Percentiles rank a stretch among this genome's conserved stretches.
Evolutionary conservation across 2,888 invertebrate genomes (phyloP).

Genomic region (Nemotelus pantherinus): DNA sequence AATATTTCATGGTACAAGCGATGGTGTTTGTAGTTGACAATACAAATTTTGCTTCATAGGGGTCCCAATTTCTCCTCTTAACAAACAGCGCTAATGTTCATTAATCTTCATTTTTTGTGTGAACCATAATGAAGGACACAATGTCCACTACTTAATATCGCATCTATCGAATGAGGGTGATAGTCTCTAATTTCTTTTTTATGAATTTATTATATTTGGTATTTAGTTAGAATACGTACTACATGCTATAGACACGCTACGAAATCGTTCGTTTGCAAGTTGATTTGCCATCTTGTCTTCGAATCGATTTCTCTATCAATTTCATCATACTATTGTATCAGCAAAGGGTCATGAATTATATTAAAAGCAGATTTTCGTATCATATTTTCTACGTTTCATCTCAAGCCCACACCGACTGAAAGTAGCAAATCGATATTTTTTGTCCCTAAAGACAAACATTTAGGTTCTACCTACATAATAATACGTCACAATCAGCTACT

Average conservation of each 20-base stretch:
- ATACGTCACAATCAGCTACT: not conserved
- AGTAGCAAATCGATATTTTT: constrained; percentile 32
- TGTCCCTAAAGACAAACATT: constrained; percentile 29
- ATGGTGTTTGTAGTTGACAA: too few relatives aligned
- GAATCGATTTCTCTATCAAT: too few relatives aligned
- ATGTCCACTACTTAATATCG: not conserved
- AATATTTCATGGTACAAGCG: too few relatives aligned
- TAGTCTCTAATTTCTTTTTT: too few relatives aligned
- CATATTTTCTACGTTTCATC: constrained; percentile 5
- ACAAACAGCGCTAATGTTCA: not conserved
- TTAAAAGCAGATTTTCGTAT: constrained; percentile 35
- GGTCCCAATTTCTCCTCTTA: too few relatives aligned
- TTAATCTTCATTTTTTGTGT: constrained; percentile 37
- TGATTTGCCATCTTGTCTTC: too few relatives aligned
- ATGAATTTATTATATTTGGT: not conserved
- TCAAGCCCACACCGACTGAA: not conserved
- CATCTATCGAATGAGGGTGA: too few relatives aligned
- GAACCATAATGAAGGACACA: not conserved
- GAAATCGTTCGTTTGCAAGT: too few relatives aligned
- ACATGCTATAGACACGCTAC: too few relatives aligned
- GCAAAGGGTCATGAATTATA: not conserved
- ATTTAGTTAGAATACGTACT: not conserved
- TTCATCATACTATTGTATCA: not conserved
- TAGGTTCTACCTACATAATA: not conserved
- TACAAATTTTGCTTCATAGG: too few relatives aligned